A percentile compares a stretch with the other conserved stretches of the same genome.
These are phyloP conservation scores for Sepioteuthis lessoniana DNA, from an alignment of 2,888 invertebrate species.

Conservation along the genomic window DNA sequence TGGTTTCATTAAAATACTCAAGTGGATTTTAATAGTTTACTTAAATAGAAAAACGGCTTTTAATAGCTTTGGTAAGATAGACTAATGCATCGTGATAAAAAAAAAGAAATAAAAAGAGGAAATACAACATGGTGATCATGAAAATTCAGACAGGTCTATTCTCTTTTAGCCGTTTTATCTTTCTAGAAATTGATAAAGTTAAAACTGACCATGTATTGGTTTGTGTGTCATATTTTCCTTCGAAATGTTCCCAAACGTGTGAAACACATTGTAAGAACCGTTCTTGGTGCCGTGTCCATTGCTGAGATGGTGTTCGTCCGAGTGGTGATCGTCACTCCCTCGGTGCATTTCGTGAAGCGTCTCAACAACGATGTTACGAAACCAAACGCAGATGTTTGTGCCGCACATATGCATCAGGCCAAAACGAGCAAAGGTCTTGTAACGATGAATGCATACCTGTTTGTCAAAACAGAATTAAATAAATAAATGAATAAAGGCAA, in stretches of 20 bases:
- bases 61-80: too few species aligned
- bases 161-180: too few species aligned
- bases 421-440: constrained; percentile 95
- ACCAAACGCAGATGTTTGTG: constrained; percentile 98
- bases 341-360: constrained; percentile 90
- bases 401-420: constrained; percentile 98
- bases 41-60: too few species aligned
- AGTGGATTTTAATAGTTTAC: too few species aligned
- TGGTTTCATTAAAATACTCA: too few species aligned
- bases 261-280: neutral
- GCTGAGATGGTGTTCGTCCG: neutral
- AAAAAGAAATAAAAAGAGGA: too few species aligned
- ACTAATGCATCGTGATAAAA: too few species aligned
- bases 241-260: neutral
- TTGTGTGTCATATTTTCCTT: neutral
- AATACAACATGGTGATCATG: too few species aligned
- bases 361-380: constrained; percentile 93
- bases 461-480: neutral
- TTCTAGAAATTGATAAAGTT: neutral
- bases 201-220: neutral
- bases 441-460: constrained; percentile 95
- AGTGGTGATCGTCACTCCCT: neutral
- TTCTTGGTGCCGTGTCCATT: neutral
- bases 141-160: too few species aligned
- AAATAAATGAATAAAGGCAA: constrained; percentile 58